Evolutionary conservation across 2,113 vertebrate species (phyloP), one percentile per base, ranked within the genome.

Genomic region (Mus pahari): DNA sequence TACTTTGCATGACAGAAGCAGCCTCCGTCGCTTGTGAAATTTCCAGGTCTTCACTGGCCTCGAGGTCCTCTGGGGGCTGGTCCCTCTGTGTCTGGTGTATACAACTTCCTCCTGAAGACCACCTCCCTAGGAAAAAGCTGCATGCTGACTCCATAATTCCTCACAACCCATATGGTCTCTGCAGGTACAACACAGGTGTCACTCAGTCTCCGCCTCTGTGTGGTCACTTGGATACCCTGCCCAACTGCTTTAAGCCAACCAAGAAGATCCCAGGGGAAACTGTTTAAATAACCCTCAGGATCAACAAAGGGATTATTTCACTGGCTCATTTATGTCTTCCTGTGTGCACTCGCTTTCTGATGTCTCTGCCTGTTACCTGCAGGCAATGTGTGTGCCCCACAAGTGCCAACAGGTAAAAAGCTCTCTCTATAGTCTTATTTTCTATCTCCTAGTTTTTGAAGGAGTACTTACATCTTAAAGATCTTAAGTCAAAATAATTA

Each of bases 11-110:
- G 66, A 10, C 31, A 60, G 39, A 70, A 62, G 24, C 10, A 77
- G 13, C 0, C 22, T 77, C 31, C n/a, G 71, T 8, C 48, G 60
- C 2, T 10, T 17, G 16, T 48, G 16, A 71, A 84, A 4, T 77
- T 26, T 75, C 3, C 2, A 42, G 28, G 24, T 90, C 36, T 75
- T 12, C 3, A 9, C 2, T 64, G 39, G 39, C 2, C 26, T 58
- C 7, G 0, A 6, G 13, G 50, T n/a, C 20, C 62, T 62, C 7
- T 6, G 7, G 3, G 10, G 20, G 10, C 70, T n/a, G 60, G 14
- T 70, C 12, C 48, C 31, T 74, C n/a, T 55, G 24, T 45, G 9
- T 58, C 68, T 66, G 45, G 4, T 48, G 50, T 60, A 11, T 14
- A 20, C 9, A 68, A 66, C 22, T 24, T 64, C 36, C 24, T 73